Evolutionary conservation across 2,113 vertebrate genomes (phyloP).

Genomic region (Podarcis cretensis): DNA sequence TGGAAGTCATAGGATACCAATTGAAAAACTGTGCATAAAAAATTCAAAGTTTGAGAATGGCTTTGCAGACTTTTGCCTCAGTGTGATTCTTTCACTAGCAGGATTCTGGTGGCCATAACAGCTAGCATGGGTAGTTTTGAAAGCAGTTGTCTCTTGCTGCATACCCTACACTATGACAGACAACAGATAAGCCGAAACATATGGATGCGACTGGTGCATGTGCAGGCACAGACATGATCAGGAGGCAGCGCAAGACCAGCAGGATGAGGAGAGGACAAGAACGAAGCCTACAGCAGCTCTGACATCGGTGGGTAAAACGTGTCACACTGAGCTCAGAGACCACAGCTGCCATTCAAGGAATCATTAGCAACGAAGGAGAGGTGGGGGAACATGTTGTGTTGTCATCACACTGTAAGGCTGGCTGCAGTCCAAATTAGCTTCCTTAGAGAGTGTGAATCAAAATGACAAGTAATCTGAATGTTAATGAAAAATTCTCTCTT

Average conservation of each 20-base stretch:
- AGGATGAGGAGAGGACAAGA: conserved; percentile 5
- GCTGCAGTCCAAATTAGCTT: conserved; percentile 81
- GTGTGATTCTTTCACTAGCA: too few species aligned
- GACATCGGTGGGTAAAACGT: conserved; percentile 50
- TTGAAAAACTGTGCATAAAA: neutral
- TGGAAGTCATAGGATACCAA: neutral
- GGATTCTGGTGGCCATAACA: too few species aligned
- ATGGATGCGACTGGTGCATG: too few species aligned
- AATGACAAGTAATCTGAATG: conserved; percentile 81
- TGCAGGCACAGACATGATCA: conserved; percentile 3
- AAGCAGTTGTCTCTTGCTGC: neutral
- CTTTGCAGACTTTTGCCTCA: neutral
- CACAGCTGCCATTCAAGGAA: conserved; percentile 79
- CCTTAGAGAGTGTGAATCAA: conserved; percentile 82
- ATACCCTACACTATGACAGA: too few species aligned
- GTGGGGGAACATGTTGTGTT: conserved; percentile 72
- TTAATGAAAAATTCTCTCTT: conserved; percentile 76
- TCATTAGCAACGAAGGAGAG: conserved; percentile 78
- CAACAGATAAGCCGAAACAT: too few species aligned
- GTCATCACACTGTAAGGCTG: conserved; percentile 76
- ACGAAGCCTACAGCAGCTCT: conserved; percentile 57
- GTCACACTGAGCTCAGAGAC: conserved; percentile 71
- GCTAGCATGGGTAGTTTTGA: too few species aligned
- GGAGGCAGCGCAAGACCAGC: conserved; percentile 32
- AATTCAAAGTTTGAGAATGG: neutral